Conservation (phyloP, 1,140 invertebrate genomes). For the Hyposmocoma kahamanoa region DNA sequence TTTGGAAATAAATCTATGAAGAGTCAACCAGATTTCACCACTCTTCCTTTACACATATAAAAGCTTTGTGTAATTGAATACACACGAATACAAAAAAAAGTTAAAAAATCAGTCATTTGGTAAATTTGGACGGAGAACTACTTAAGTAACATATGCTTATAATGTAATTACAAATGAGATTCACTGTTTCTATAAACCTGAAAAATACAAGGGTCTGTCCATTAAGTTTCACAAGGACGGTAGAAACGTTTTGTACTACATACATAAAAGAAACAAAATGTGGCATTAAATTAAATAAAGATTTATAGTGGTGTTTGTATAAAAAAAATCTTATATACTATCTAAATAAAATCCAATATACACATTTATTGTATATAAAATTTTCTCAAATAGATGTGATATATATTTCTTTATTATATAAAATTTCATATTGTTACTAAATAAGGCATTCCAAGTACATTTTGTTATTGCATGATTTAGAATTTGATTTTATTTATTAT, state of each 20-base stretch:
- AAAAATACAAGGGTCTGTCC: too few relatives aligned
- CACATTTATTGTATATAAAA: too few relatives aligned
- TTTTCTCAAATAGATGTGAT: not conserved
- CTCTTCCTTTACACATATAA: conserved; percentile 32
- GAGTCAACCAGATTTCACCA: conserved; percentile 34
- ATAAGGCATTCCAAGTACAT: conserved; percentile 1
- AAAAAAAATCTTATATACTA: too few relatives aligned
- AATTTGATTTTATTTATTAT: not conserved
- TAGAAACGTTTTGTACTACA: too few relatives aligned
- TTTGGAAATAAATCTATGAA: conserved; percentile 56
- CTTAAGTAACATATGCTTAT: conserved; percentile 58
- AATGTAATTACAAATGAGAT: conserved; percentile 33
- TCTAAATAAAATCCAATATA: too few relatives aligned
- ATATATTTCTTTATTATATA: not conserved
- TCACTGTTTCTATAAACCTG: too few relatives aligned
- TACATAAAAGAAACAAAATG: too few relatives aligned
- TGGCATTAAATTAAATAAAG: too few relatives aligned
- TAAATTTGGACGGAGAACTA: conserved; percentile 69
- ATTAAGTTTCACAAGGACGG: too few relatives aligned
- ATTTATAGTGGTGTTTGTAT: too few relatives aligned
- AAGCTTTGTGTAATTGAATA: conserved; percentile 41
- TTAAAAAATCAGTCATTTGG: conserved; percentile 61
- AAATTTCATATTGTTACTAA: not conserved
- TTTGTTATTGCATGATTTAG: not conserved
- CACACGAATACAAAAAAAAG: conserved; percentile 51